Evolutionary conservation across 1,140 invertebrate genomes (phyloP).

Genomic region (Drosophila kanapiae): DNA sequence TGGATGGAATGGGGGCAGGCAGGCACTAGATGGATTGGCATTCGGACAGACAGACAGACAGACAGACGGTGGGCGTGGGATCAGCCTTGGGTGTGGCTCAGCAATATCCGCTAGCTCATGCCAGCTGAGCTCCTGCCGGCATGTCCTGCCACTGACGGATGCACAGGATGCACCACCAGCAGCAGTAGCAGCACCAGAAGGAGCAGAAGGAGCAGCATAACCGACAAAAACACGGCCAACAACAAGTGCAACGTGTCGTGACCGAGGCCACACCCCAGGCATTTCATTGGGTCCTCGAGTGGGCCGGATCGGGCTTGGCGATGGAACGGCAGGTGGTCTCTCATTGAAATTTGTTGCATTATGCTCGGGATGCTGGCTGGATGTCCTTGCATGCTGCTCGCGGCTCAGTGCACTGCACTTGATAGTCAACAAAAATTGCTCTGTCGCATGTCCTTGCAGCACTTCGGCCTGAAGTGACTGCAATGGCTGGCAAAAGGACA

Average conservation of each 20-base stretch:
- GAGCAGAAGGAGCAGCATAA: constrained; percentile 13
- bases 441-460: constrained; percentile 56
- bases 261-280: constrained; percentile 71
- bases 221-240: constrained; percentile 46
- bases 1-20: constrained; percentile 51
- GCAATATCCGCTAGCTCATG: constrained; percentile 28
- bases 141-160: constrained; percentile 59
- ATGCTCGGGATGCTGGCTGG: constrained; percentile 61
- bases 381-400: constrained; percentile 65
- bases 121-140: constrained; percentile 57
- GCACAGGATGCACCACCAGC: constrained; percentile 50
- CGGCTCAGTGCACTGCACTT: constrained; percentile 54
- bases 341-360: constrained; percentile 81
- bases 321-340: constrained; percentile 56
- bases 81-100: constrained; percentile 35
- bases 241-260: constrained; percentile 61
- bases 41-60: constrained; percentile 31
- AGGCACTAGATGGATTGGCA: constrained; percentile 47
- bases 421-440: constrained; percentile 81
- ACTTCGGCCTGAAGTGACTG: constrained; percentile 72
- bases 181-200: background rate
- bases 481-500: constrained; percentile 70
- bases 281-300: constrained; percentile 46
- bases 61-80: constrained; percentile 20
- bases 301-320: constrained; percentile 15